phyloP scores from a whole-genome alignment of 2,888 invertebrate species.

The Proisotoma minuta region DNA sequence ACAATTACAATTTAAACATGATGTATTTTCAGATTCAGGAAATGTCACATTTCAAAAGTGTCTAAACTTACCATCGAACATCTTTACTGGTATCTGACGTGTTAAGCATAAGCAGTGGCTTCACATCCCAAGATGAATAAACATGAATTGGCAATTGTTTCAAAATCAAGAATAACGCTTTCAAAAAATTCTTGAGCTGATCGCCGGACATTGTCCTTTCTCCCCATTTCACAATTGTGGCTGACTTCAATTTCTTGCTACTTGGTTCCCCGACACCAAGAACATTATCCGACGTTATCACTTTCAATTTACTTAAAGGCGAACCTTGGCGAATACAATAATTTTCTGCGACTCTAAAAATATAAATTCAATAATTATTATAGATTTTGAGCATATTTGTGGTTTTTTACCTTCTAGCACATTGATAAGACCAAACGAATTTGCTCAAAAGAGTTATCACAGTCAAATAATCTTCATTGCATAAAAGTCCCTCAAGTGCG shows the following conservation, averaged over 20 bases:
- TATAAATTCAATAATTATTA: not conserved
- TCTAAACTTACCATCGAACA: conserved; percentile 17
- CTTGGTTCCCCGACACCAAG: conserved; percentile 17
- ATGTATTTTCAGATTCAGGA: not conserved
- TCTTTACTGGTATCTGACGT: not conserved
- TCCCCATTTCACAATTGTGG: not conserved
- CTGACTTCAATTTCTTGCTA: conserved; percentile 15
- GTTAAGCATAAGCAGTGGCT: conserved; percentile 14
- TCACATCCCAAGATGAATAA: conserved; percentile 20
- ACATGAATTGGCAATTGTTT: conserved; percentile 22
- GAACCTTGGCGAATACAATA: conserved; percentile 25
- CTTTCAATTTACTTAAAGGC: conserved; percentile 17
- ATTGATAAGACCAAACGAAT: conserved; percentile 30
- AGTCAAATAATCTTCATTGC: conserved; percentile 12
- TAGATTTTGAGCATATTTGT: not conserved
- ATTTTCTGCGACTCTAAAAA: conserved; percentile 30
- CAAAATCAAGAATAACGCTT: conserved; percentile 20
- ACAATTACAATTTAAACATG: not conserved
- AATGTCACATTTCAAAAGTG: not conserved
- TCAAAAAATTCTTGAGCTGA: conserved; percentile 10
- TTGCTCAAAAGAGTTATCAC: conserved; percentile 26
- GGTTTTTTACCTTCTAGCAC: conserved; percentile 24
- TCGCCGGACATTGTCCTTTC: not conserved
- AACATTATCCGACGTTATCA: not conserved
- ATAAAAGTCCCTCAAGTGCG: conserved; percentile 16